Percentiles rank a stretch among this genome's conserved stretches.
Conservation (phyloP, 2,888 invertebrate genomes). For the Archaeoteleia sp. region DNA sequence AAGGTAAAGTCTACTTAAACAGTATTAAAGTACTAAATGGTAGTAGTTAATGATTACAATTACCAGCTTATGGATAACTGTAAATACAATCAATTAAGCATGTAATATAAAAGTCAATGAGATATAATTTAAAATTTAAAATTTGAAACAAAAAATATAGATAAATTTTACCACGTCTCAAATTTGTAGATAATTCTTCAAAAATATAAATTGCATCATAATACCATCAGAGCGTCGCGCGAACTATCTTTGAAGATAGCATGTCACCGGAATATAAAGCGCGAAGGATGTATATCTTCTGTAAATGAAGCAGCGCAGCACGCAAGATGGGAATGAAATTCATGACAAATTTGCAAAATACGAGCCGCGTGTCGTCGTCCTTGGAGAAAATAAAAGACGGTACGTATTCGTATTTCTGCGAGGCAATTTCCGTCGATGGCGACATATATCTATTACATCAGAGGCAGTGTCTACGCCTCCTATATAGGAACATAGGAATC, state of each 20-base stretch:
- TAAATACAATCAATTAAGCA: too few species aligned
- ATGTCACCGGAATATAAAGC: constrained; percentile 34
- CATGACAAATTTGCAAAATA: constrained; percentile 52
- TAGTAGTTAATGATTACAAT: too few species aligned
- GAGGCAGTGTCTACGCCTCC: constrained; percentile 39
- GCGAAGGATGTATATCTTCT: constrained; percentile 19
- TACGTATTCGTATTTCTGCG: constrained; percentile 42
- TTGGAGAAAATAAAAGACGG: constrained; percentile 49
- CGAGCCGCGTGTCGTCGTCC: constrained; percentile 47
- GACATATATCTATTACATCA: constrained; percentile 48
- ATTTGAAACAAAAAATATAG: too few species aligned
- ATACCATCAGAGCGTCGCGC: constrained; percentile 18
- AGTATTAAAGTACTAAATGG: too few species aligned
- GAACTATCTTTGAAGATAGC: constrained; percentile 29
- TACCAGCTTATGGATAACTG: too few species aligned
- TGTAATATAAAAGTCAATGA: too few species aligned
- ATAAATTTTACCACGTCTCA: too few species aligned
- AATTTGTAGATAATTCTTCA: too few species aligned
- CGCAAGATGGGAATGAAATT: constrained; percentile 37
- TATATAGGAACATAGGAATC: constrained; percentile 32
- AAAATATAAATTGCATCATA: too few species aligned
- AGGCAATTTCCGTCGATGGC: constrained; percentile 39
- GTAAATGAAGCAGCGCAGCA: constrained; percentile 40
- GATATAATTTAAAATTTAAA: too few species aligned
- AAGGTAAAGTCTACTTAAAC: too few species aligned